Evolutionary conservation across 2,888 invertebrate species (phyloP).

Genomic region (Sepioteuthis lessoniana): DNA sequence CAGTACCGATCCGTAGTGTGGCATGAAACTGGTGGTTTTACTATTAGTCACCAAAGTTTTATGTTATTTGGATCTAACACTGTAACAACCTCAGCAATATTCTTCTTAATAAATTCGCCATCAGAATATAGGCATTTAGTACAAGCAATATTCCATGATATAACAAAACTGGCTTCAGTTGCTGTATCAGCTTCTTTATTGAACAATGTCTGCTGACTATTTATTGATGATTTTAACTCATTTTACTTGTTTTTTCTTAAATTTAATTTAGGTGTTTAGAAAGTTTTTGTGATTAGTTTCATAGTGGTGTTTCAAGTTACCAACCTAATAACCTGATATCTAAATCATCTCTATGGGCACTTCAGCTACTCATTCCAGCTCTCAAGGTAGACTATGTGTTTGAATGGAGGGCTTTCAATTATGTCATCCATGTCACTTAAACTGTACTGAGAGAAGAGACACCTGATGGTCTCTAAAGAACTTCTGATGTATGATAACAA

Average conservation of each 20-base stretch:
- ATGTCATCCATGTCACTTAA: too few species aligned
- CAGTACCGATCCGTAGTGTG: not conserved
- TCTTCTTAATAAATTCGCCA: not conserved
- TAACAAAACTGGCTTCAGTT: not conserved
- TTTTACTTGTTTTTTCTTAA: not conserved
- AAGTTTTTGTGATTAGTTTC: too few species aligned
- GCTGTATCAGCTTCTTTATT: not conserved
- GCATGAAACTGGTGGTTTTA: not conserved
- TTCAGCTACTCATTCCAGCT: too few species aligned
- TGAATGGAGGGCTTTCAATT: too few species aligned
- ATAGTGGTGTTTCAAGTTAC: too few species aligned
- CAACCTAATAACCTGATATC: too few species aligned
- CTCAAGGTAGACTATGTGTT: too few species aligned
- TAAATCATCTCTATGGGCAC: too few species aligned
- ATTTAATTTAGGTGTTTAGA: too few species aligned
- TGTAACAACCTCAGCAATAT: not conserved
- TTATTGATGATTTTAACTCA: not conserved
- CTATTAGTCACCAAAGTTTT: not conserved
- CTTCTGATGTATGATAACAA: too few species aligned
- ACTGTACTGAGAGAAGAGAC: too few species aligned
- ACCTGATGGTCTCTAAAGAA: too few species aligned
- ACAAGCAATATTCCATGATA: conserved; percentile 8
- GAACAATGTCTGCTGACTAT: not conserved
- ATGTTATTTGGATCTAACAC: not conserved
- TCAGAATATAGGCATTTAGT: not conserved